Percentiles rank a stretch among this genome's conserved stretches.
These are phyloP conservation scores for Muscidifurax raptorellus DNA, from an alignment of 1,140 invertebrate species.

Conservation along the genomic window DNA sequence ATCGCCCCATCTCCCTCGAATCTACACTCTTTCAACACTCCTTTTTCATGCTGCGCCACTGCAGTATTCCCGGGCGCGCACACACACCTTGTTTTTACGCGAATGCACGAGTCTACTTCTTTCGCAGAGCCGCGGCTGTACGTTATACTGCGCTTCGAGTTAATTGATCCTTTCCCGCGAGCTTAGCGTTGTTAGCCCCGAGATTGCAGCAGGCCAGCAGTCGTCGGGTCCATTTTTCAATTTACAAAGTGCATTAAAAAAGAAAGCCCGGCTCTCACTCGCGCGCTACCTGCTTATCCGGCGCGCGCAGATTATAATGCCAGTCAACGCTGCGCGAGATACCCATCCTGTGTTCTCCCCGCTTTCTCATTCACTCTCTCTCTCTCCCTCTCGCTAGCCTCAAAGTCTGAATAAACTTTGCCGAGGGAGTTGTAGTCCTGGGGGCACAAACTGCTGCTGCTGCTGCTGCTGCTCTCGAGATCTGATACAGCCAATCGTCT, in stretches of 20 bases:
- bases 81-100: slow-evolving; percentile 14
- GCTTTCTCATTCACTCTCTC: background rate
- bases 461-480: no score
- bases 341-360: background rate
- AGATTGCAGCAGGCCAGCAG: background rate
- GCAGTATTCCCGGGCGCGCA: background rate
- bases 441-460: slow-evolving; percentile 45
- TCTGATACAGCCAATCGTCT: slow-evolving; percentile 62
- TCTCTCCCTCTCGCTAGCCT: background rate
- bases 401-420: slow-evolving; percentile 58
- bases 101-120: background rate
- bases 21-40: background rate
- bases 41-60: slow-evolving; percentile 1
- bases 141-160: background rate
- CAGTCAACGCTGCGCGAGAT: background rate
- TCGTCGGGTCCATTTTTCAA: background rate
- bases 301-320: background rate
- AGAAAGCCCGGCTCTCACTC: background rate
- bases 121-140: background rate
- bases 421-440: slow-evolving; percentile 53
- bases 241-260: background rate
- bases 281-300: background rate
- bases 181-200: background rate
- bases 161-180: background rate
- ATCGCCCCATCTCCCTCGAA: background rate